Conservation (phyloP, 2,113 vertebrate genomes). For the Macaca nemestrina region DNA sequence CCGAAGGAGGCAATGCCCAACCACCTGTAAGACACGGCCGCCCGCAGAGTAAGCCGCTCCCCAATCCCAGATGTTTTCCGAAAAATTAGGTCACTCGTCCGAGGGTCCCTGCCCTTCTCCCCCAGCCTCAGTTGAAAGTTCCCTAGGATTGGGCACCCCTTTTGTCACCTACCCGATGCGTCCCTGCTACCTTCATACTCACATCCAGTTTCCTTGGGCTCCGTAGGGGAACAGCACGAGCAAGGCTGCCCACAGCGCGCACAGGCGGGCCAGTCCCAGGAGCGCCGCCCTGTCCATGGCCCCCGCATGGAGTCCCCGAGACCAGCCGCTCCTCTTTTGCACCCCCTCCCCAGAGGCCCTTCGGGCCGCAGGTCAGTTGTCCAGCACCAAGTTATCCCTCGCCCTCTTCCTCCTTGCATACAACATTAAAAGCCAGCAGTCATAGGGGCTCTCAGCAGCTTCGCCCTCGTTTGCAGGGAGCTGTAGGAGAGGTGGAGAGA, state of each 20-base stretch:
- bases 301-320: constrained; percentile 82
- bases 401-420: neutral
- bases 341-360: neutral
- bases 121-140: neutral
- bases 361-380: constrained; percentile 34
- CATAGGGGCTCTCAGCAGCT: neutral
- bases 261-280: constrained; percentile 82
- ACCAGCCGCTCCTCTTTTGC: neutral
- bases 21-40: constrained; percentile 88
- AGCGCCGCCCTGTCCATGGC: constrained; percentile 87
- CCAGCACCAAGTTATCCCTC: neutral
- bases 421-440: neutral
- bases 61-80: neutral
- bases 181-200: constrained; percentile 80
- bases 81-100: neutral
- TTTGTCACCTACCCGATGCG: neutral
- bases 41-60: neutral
- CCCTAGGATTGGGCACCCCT: neutral
- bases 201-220: constrained; percentile 93
- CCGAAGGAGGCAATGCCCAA: constrained; percentile 90
- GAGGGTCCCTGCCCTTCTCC: neutral
- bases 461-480: neutral
- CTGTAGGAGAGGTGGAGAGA: neutral
- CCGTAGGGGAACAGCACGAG: constrained; percentile 85
- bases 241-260: constrained; percentile 85